These are phyloP conservation scores for Eumacrocentrus americanus DNA, from an alignment of 2,888 invertebrate genomes.

Conservation along the genomic window DNA sequence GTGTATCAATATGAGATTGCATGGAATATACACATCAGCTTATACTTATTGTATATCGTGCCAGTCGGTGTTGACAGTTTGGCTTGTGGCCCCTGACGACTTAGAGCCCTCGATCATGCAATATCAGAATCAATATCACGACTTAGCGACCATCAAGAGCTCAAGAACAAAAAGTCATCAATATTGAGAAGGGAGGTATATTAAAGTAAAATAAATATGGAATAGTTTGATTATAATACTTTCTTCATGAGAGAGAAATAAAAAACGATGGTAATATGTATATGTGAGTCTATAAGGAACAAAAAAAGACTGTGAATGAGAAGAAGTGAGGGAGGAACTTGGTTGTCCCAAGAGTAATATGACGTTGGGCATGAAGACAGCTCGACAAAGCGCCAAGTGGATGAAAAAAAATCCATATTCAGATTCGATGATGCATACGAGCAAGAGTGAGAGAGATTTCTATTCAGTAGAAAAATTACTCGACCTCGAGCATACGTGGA, in stretches of 20 bases:
- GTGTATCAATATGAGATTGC: conserved; percentile 25
- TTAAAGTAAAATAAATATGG: too few relatives aligned
- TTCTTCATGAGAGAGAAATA: conserved; percentile 25
- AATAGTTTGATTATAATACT: too few relatives aligned
- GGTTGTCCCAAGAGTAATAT: conserved; percentile 21
- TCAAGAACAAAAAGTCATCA: too few relatives aligned
- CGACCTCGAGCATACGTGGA: too few relatives aligned
- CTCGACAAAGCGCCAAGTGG: conserved; percentile 51
- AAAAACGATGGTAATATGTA: background rate
- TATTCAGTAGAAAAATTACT: conserved; percentile 32
- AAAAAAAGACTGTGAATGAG: conserved; percentile 6
- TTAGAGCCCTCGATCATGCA: conserved; percentile 41
- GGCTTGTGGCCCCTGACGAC: conserved; percentile 46
- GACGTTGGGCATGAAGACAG: conserved; percentile 39
- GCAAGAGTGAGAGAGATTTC: conserved; percentile 32
- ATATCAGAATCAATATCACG: conserved; percentile 55
- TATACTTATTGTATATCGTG: conserved; percentile 41
- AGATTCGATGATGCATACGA: conserved; percentile 55
- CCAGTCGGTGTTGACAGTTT: conserved; percentile 50
- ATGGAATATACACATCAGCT: conserved; percentile 23
- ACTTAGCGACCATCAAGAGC: too few relatives aligned
- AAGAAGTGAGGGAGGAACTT: conserved; percentile 7
- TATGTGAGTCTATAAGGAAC: background rate
- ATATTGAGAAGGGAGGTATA: too few relatives aligned
- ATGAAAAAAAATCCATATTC: conserved; percentile 54